These are phyloP conservation scores for Troides oblongomaculatus DNA, from an alignment of 2,888 invertebrate species.

Conservation along the genomic window DNA sequence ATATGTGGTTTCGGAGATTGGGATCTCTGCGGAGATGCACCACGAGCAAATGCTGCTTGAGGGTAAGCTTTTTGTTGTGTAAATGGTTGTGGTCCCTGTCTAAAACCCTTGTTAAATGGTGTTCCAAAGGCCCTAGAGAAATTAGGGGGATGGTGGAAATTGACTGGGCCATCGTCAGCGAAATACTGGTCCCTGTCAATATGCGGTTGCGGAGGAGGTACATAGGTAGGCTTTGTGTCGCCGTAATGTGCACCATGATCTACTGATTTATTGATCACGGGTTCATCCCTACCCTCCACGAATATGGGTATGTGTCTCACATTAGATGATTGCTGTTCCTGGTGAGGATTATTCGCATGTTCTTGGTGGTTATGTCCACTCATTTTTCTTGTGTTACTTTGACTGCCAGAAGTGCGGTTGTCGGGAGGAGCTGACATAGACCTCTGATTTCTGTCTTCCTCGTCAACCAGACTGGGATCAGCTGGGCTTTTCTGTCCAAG, in stretches of 20 bases:
- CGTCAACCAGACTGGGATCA: conserved; percentile 73
- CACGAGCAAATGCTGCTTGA: conserved; percentile 59
- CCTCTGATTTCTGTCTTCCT: conserved; percentile 82
- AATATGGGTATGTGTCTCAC: conserved; percentile 93
- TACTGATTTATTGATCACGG: conserved; percentile 84
- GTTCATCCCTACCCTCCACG: conserved; percentile 91
- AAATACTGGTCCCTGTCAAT: conserved; percentile 71
- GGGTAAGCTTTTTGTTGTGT: conserved; percentile 74
- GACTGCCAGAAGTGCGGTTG: conserved; percentile 57
- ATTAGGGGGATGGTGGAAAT: conserved; percentile 68
- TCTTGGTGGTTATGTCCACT: conserved; percentile 60
- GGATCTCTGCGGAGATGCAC: conserved; percentile 64
- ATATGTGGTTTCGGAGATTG: conserved; percentile 66
- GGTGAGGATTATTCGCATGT: conserved; percentile 43
- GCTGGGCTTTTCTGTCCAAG: conserved; percentile 84
- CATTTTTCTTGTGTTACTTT: conserved; percentile 52
- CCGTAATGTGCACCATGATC: conserved; percentile 60
- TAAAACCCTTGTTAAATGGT: conserved; percentile 60
- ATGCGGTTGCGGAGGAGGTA: conserved; percentile 57
- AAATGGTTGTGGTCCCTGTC: conserved; percentile 73
- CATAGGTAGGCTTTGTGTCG: conserved; percentile 59
- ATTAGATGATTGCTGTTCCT: conserved; percentile 67
- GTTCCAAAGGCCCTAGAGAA: conserved; percentile 71
- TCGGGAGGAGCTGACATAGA: conserved; percentile 91
- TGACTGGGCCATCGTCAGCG: conserved; percentile 58